Percentiles rank a stretch among this genome's conserved stretches.
Evolutionary conservation across 23 tunicate genomes (phyloP).

Genomic region (Ascidia mentula): DNA sequence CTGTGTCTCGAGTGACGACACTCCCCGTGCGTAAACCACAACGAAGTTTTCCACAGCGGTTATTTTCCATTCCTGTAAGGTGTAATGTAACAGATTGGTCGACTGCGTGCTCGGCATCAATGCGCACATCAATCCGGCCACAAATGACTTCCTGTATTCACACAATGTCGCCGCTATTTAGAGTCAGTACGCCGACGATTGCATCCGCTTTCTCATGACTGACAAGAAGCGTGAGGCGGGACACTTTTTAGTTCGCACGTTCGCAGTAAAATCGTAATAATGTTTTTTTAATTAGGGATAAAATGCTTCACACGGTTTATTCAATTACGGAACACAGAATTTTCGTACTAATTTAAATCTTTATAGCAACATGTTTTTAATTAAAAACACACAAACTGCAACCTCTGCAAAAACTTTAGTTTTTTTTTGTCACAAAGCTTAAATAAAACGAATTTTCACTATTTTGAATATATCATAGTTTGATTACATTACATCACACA

Average conservation of each 20-base stretch:
- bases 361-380: too few species aligned
- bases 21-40: slow-evolving; percentile 37
- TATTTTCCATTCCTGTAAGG: not conserved
- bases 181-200: not conserved
- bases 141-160: not conserved
- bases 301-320: too few species aligned
- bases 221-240: not conserved
- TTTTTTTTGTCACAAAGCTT: too few species aligned
- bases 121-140: not conserved
- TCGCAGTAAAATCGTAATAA: not conserved
- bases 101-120: not conserved
- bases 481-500: not conserved
- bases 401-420: too few species aligned
- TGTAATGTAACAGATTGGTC: not conserved
- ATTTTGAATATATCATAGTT: not conserved
- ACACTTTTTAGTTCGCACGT: not conserved
- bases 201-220: not conserved
- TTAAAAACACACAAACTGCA: too few species aligned
- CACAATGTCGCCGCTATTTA: not conserved
- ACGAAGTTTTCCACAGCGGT: slow-evolving; percentile 13
- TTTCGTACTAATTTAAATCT: too few species aligned
- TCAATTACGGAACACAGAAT: too few species aligned
- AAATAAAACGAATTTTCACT: not conserved
- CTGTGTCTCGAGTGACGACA: slow-evolving; percentile 15
- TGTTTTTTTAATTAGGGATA: too few species aligned